A percentile compares a stretch with the other conserved stretches of the same genome.
Evolutionary conservation across 2,797 vertebrate species (phyloP).

Genomic region (Enteromius treurensis): DNA sequence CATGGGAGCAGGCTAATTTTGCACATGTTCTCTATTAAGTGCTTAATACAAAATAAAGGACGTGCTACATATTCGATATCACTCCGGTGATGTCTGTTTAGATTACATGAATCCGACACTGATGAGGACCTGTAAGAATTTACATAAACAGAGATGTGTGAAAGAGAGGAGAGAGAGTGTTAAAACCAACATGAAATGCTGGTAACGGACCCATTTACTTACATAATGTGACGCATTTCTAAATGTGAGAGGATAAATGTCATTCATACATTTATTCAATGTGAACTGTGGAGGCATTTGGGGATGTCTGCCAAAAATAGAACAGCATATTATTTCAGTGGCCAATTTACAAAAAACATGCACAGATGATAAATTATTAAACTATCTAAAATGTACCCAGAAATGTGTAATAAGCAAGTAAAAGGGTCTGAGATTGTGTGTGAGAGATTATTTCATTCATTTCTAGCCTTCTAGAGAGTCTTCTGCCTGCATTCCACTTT

Average conservation of each 20-base stretch:
- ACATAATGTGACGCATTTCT: background rate
- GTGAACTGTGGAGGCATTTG: background rate
- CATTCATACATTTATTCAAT: background rate
- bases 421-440: background rate
- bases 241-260: background rate
- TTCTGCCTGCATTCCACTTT: conserved; percentile 38
- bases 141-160: conserved; percentile 18
- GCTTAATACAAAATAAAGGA: conserved; percentile 15
- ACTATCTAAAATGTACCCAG: background rate
- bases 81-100: background rate
- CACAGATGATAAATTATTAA: background rate
- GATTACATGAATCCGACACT: background rate
- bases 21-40: conserved; percentile 28
- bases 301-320: background rate
- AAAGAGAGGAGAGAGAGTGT: background rate
- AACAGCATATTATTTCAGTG: background rate
- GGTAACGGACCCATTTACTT: background rate
- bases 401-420: background rate
- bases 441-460: background rate
- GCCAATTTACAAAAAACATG: background rate
- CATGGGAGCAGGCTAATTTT: conserved; percentile 20
- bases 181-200: background rate
- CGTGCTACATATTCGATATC: background rate
- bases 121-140: background rate
- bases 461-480: conserved; percentile 13